phyloP scores from a whole-genome alignment of 2,113 vertebrate species.

The Opisthocomus hoazin region DNA sequence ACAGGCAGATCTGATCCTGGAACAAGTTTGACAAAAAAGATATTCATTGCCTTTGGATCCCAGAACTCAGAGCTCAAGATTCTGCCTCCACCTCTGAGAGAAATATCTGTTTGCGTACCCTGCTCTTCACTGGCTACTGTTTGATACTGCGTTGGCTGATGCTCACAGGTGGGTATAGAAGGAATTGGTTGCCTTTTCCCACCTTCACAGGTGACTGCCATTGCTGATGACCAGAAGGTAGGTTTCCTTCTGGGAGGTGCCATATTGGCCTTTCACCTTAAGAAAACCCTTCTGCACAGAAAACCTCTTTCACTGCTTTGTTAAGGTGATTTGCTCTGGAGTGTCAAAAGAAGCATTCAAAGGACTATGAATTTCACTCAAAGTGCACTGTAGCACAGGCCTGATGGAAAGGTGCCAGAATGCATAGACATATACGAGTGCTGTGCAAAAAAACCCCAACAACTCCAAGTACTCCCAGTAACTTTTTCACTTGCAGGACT shows the following conservation, averaged over 20 bases:
- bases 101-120: not conserved
- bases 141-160: not conserved
- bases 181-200: not conserved
- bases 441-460: not conserved
- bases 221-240: not conserved
- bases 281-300: not conserved
- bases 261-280: not conserved
- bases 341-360: not conserved
- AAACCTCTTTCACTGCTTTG: not conserved
- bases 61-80: not conserved
- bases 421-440: not conserved
- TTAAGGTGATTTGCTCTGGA: not conserved
- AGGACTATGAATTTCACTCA: not conserved
- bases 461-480: not conserved
- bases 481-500: not conserved
- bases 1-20: not conserved
- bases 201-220: not conserved
- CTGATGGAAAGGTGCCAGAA: not conserved
- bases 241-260: not conserved
- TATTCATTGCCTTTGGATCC: not conserved
- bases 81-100: not conserved
- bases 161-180: not conserved
- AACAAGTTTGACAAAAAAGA: not conserved
- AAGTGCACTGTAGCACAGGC: not conserved
- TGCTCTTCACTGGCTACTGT: not conserved